Conservation (phyloP, 1,140 invertebrate genomes). For the Drosophila kanapiae region DNA sequence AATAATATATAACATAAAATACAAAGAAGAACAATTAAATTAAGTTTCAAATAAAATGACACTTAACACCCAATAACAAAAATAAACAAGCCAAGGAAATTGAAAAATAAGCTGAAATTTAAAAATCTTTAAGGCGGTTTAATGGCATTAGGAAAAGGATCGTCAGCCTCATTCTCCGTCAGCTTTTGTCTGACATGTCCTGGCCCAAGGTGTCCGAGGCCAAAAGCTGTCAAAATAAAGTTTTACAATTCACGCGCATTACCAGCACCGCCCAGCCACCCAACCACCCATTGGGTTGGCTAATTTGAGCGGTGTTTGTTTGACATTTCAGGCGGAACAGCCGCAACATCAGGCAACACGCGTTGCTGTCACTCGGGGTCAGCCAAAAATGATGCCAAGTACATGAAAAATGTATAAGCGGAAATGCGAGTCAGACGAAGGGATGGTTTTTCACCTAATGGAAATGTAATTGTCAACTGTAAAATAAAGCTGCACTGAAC, state of each 20-base stretch:
- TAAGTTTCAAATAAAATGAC: slow-evolving; percentile 7
- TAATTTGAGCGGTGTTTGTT: slow-evolving; percentile 75
- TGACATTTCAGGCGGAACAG: slow-evolving; percentile 72
- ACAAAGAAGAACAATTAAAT: background rate
- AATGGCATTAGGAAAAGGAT: slow-evolving; percentile 36
- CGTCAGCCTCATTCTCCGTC: slow-evolving; percentile 1
- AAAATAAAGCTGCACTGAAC: slow-evolving; percentile 42
- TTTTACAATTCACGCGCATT: slow-evolving; percentile 73
- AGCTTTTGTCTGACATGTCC: slow-evolving; percentile 39
- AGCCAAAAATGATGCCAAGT: slow-evolving; percentile 49
- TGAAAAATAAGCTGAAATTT: background rate
- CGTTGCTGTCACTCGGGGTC: slow-evolving; percentile 65
- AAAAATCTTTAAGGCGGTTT: slow-evolving; percentile 13
- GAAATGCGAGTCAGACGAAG: slow-evolving; percentile 14
- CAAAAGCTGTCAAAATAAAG: slow-evolving; percentile 81
- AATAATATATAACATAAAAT: background rate
- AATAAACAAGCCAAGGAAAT: background rate
- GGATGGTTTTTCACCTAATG: slow-evolving; percentile 57
- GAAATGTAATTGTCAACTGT: slow-evolving; percentile 77
- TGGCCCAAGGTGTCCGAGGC: slow-evolving; percentile 63
- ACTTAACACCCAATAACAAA: slow-evolving; percentile 1
- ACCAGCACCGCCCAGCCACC: slow-evolving; percentile 9
- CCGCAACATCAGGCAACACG: slow-evolving; percentile 67
- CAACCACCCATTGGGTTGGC: slow-evolving; percentile 46
- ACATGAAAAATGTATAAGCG: slow-evolving; percentile 69